Evolutionary conservation across 2,888 invertebrate genomes (phyloP).

Genomic region (Monoplex corrugatus): DNA sequence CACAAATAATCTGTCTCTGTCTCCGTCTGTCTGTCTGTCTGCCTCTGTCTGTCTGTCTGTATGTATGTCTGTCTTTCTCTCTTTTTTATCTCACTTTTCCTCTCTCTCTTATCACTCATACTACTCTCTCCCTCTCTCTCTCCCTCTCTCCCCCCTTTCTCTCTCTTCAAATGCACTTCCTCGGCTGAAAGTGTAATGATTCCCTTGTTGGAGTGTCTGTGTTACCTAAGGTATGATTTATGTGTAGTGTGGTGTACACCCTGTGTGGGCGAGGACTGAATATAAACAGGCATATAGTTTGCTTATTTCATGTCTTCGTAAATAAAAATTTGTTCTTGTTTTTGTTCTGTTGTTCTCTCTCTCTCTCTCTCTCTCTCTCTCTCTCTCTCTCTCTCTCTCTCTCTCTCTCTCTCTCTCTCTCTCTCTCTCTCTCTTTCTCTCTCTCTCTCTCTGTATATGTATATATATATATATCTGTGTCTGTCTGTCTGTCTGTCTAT

Average conservation of each 20-base stretch:
- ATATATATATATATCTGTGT: background rate
- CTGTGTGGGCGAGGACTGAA: too few relatives aligned
- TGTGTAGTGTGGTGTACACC: too few relatives aligned
- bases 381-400: constrained; percentile 17
- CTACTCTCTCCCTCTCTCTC: background rate
- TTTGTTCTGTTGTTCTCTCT: background rate
- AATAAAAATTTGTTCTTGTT: too few relatives aligned
- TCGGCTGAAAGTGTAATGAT: too few relatives aligned
- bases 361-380: constrained; percentile 14
- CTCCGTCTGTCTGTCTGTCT: background rate
- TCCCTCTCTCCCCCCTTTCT: background rate
- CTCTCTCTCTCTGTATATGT: background rate
- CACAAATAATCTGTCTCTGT: too few relatives aligned
- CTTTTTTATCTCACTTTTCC: background rate
- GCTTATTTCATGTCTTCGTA: too few relatives aligned
- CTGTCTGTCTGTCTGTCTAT: constrained; percentile 23
- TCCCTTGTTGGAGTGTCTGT: too few relatives aligned
- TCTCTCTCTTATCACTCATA: background rate
- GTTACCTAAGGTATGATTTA: too few relatives aligned
- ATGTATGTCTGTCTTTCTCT: background rate
- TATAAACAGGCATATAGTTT: too few relatives aligned
- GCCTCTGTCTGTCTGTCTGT: background rate
- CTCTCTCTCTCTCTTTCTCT: background rate
- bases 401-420: background rate
- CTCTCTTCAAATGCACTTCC: background rate